Evolutionary conservation across 2,113 vertebrate species (phyloP).

Genomic region (Poecilia latipinna): DNA sequence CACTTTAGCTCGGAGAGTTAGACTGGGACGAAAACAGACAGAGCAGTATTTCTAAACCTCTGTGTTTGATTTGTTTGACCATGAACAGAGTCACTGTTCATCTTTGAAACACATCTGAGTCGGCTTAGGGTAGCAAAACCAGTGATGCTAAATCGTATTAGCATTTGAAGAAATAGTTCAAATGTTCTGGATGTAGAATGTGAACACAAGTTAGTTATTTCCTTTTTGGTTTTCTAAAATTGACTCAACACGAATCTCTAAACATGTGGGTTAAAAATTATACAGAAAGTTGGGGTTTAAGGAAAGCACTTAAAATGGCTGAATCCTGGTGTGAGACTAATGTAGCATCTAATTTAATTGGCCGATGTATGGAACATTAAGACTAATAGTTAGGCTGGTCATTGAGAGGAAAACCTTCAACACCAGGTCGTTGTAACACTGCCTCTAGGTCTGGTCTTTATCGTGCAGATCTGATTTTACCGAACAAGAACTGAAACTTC

Average conservation of each 20-base stretch:
- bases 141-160: background rate
- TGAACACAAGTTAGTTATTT: background rate
- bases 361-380: background rate
- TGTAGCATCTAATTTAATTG: background rate
- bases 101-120: background rate
- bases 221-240: too few relatives aligned
- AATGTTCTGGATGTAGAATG: background rate
- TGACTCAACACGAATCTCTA: background rate
- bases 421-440: background rate
- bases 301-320: background rate
- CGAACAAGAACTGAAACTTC: conserved; percentile 46
- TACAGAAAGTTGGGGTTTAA: background rate
- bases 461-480: background rate
- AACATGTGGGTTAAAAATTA: background rate
- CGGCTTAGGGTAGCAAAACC: too few relatives aligned
- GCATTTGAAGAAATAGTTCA: background rate
- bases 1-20: background rate
- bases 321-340: background rate
- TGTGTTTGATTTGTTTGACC: conserved; percentile 10
- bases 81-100: background rate
- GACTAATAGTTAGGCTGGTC: background rate
- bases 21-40: conserved; percentile 6
- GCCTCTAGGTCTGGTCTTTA: background rate
- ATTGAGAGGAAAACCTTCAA: background rate
- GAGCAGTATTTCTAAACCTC: background rate